Conservation (phyloP, 35 echinoderm and acorn worm genomes). For the Strongylocentrotus purpuratus region DNA sequence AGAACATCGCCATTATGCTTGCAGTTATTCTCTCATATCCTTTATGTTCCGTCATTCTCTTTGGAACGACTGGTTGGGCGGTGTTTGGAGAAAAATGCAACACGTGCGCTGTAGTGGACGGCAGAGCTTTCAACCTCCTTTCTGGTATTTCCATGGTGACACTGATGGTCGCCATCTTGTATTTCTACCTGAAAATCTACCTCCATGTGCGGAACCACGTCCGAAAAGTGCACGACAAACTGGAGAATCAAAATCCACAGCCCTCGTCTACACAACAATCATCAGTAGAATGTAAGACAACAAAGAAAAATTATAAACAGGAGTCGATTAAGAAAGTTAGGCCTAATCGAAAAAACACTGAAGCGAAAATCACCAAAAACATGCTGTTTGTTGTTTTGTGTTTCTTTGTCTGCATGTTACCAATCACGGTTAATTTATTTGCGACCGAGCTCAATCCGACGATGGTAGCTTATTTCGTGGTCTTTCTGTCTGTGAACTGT, state of each 20-base stretch:
- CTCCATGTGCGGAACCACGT: constrained; percentile 26
- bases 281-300: background rate
- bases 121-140: background rate
- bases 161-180: constrained; percentile 36
- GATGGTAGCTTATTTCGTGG: background rate
- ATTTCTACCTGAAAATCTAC: constrained; percentile 29
- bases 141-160: constrained; percentile 29
- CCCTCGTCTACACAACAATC: background rate
- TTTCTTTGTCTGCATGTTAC: constrained; percentile 32
- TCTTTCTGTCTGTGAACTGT: constrained; percentile 1
- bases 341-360: background rate
- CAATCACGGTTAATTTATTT: background rate
- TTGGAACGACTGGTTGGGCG: constrained; percentile 6
- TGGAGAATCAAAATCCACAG: too few relatives aligned
- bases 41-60: background rate
- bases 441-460: background rate
- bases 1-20: background rate
- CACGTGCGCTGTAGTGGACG: background rate
- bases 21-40: background rate
- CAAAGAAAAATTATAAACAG: background rate
- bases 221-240: background rate
- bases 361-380: constrained; percentile 17
- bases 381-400: constrained; percentile 21
- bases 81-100: constrained; percentile 11
- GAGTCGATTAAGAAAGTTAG: background rate